Base-by-base conservation (phyloP, 1,140 invertebrate genomes). In the Euura saliciscinereae region DNA sequence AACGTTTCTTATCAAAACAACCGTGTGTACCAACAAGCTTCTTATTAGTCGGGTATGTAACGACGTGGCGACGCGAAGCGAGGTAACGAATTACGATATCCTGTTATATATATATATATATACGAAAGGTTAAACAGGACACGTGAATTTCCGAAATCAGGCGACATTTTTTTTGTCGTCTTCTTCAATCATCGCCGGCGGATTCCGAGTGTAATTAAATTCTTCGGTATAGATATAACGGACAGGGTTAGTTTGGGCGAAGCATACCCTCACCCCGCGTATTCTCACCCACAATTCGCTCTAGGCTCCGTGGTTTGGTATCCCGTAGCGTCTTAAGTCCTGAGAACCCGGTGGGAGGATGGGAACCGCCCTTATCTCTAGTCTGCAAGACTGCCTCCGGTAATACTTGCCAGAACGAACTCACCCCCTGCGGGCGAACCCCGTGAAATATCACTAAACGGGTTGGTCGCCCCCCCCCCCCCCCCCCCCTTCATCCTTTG, bases 371-470 rank as follows among this genome's bases (percentile, higher is more conserved):
- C 86, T 87, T 87, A 87, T 87, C 86, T 85, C 77, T 71, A 82
- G 77, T 87, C 82, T 86, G 85, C 86, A 87, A 87, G 84, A 86
- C 83, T 87, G 85, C 79, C 81, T 85, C 78, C 82, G 76, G 83
- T 87, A 86, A 86, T 86, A 84, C 82, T 78, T 80, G 79, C 70
- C 71, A 45, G 76, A 74, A 68, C 64, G 73, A 78, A 66, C 76
- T 78, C 78, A 78, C 77, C 80, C 80, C 78, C 75, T 78, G 78
- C 78, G 78, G 76, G 78, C 79, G 79, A 82, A 80, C 78, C 79
- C 83, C 85, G 84, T 87, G 85, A 87, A 87, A 87, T 86, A 86
- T 86, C 83, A 81, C 79, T 83, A 84, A 82, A 83, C 78, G 79
- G 76, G 78, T 79, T 81, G 79, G 71, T 74, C 75, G 69, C 66